These are phyloP conservation scores for Drosophila subobscura DNA, from an alignment of 1,140 invertebrate species.

Conservation along the genomic window DNA sequence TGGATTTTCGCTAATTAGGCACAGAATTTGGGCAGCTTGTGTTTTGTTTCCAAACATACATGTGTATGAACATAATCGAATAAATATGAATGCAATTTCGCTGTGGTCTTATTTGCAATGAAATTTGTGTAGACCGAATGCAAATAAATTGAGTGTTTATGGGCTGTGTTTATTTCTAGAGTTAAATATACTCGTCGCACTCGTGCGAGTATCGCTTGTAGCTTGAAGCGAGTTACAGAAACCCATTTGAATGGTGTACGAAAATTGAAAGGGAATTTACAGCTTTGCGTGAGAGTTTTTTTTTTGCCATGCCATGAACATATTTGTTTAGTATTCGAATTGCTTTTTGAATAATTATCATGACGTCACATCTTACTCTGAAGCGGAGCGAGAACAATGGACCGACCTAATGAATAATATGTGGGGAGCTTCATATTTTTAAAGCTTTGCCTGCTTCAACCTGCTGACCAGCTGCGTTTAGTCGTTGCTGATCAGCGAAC, in stretches of 20 bases:
- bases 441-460: slow-evolving; percentile 3
- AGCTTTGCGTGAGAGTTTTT: slow-evolving; percentile 27
- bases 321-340: slow-evolving; percentile 19
- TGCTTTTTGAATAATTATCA: slow-evolving; percentile 41
- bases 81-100: slow-evolving; percentile 7
- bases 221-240: not conserved
- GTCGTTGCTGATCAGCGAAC: slow-evolving; percentile 27
- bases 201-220: too few species aligned
- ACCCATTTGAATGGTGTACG: slow-evolving; percentile 13
- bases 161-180: not conserved
- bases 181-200: not conserved
- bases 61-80: too few species aligned
- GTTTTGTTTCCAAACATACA: slow-evolving; percentile 4
- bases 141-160: slow-evolving; percentile 1
- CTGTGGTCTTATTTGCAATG: slow-evolving; percentile 2
- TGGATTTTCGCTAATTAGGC: not conserved
- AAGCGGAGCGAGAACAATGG: slow-evolving; percentile 48
- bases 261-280: not conserved
- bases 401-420: slow-evolving; percentile 15
- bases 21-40: slow-evolving; percentile 16
- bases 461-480: slow-evolving; percentile 29
- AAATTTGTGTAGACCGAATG: not conserved
- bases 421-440: slow-evolving; percentile 25
- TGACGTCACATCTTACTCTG: slow-evolving; percentile 48
- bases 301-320: slow-evolving; percentile 10